Base-by-base conservation (phyloP, 2,888 invertebrate species). In the Metallyticus violacea region DNA sequence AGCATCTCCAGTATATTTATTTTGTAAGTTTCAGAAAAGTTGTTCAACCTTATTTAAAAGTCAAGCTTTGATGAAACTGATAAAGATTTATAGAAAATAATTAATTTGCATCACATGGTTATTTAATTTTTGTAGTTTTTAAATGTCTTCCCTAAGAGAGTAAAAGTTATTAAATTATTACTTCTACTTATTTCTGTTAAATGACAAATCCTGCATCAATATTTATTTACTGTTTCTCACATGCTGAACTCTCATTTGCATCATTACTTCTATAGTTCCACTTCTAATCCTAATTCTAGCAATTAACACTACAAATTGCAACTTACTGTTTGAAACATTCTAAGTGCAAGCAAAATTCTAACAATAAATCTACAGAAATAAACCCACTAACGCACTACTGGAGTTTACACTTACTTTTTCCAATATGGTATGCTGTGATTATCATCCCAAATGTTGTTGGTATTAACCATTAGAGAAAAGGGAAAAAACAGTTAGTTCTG, bases 361-460 rank as follows among this genome's bases (percentile, higher is more conserved):
- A 15, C 40, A 62, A 62, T 15, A 7, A 78, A 78, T 9, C 81
- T 81, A 81, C 81, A 25, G 7, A 81, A n/a, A 81, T 26, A 83
- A 77, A 25, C 7, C 29, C 7, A 77, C 77, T 83, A 83, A 2
- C 7, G 26, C 26, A 22, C 15, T 62, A 1, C 7, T 28, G 77
- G 29, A 26, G 28, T 22, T 28, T 29, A 62, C 85, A 91, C 91
- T 93, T 93, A 93, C 93, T 92, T 93, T 91, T 93, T 93, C 93
- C 93, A 93, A 90, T 93, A 92, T 89, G 93, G 93, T 91, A 93
- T 93, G 90, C 93, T 93, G 90, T 88, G 88, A 81, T 30, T 85
- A 78, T 81, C 85, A 87, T 85, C 87, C 85, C 85, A 85, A 83
- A 85, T 86, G 77, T 85, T 85, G 40, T 62, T 15, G 40, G 40